Evolutionary conservation across 2,113 vertebrate genomes (phyloP).

Genomic region (Solea solea): DNA sequence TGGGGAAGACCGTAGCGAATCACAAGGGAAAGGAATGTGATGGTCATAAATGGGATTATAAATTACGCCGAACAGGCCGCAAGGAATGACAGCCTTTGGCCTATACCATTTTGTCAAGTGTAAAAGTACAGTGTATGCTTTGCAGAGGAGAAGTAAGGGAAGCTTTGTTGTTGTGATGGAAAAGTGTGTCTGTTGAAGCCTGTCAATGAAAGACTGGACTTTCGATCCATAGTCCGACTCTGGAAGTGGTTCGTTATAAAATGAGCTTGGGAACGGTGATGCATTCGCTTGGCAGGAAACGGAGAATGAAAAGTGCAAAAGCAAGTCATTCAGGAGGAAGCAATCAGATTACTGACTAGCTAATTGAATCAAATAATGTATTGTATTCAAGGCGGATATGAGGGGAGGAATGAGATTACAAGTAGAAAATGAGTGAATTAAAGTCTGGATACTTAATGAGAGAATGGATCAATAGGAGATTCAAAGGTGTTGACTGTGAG

Average conservation of each 20-base stretch:
- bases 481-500: too few species aligned
- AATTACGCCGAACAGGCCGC: constrained; percentile 40
- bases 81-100: constrained; percentile 20
- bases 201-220: constrained; percentile 10
- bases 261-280: constrained; percentile 4
- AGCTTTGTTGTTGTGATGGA: constrained; percentile 15
- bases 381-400: too few species aligned
- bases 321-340: too few species aligned
- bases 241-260: constrained; percentile 1
- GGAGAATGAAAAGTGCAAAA: too few species aligned
- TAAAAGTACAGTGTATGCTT: constrained; percentile 13
- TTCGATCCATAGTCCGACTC: constrained; percentile 25
- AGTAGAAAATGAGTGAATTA: too few species aligned
- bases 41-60: constrained; percentile 43
- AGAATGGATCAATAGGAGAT: too few species aligned
- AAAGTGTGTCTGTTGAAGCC: neutral
- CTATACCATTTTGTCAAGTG: constrained; percentile 35
- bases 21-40: constrained; percentile 52
- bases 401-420: too few species aligned
- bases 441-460: too few species aligned
- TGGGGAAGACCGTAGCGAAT: constrained; percentile 48
- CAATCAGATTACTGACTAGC: neutral
- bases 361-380: neutral
- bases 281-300: neutral
- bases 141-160: constrained; percentile 15